phyloP scores from a whole-genome alignment of 2,113 vertebrate species.

The Varanus komodoensis region DNA sequence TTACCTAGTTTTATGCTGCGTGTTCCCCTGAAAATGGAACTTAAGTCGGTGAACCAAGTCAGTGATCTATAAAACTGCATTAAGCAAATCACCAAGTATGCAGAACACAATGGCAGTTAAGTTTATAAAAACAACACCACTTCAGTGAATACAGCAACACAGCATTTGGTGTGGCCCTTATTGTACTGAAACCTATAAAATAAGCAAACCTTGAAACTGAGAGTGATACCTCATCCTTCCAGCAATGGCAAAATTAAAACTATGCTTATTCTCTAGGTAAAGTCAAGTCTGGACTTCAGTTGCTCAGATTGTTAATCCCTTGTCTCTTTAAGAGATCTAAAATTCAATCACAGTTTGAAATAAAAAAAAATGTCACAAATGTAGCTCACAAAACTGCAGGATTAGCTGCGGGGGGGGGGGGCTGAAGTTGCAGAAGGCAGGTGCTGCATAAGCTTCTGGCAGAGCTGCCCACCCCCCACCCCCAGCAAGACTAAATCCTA shows the following conservation, averaged over 20 bases:
- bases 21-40: too few relatives aligned
- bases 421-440: neutral
- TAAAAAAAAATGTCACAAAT: neutral
- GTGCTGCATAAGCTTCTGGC: neutral
- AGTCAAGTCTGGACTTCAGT: neutral
- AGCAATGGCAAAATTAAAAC: neutral
- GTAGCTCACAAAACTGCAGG: neutral
- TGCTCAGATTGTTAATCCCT: neutral
- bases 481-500: neutral
- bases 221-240: neutral
- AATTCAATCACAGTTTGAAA: conserved; percentile 25
- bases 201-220: neutral
- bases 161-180: neutral
- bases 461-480: neutral
- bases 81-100: too few relatives aligned
- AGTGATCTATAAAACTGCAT: too few relatives aligned
- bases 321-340: neutral
- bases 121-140: too few relatives aligned
- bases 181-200: neutral
- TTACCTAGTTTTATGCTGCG: too few relatives aligned
- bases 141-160: neutral
- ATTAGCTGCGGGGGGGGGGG: neutral
- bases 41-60: too few relatives aligned
- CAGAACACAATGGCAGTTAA: too few relatives aligned
- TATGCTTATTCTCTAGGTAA: neutral